phyloP scores from a whole-genome alignment of 2,113 vertebrate genomes.

The Hylia prasina region DNA sequence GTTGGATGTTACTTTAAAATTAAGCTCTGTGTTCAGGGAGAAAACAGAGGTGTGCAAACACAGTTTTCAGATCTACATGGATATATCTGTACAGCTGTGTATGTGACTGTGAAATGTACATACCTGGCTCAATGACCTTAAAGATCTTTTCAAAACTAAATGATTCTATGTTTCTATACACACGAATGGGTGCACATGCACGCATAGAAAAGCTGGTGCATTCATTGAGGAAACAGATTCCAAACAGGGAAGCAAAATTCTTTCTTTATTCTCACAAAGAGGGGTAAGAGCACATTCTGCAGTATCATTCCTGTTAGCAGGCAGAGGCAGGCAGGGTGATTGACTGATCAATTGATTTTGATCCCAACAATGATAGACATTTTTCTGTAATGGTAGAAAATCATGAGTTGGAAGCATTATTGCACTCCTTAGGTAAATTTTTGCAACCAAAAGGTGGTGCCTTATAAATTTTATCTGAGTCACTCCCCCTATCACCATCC shows the following conservation, averaged over 20 bases:
- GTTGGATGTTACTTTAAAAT: background rate
- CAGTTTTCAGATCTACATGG: background rate
- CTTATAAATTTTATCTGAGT: background rate
- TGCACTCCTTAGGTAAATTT: background rate
- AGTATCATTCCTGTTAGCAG: background rate
- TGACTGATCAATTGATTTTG: slow-evolving; percentile 26
- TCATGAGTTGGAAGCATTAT: background rate
- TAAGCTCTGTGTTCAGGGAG: background rate
- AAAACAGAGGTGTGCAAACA: background rate
- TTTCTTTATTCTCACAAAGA: background rate
- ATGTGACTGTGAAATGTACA: background rate
- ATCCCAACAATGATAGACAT: background rate
- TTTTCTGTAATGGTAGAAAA: background rate
- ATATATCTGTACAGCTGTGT: background rate
- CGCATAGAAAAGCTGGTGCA: background rate
- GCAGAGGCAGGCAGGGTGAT: background rate
- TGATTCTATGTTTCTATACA: background rate
- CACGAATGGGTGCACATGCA: background rate
- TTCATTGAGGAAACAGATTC: background rate
- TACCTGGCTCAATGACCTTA: background rate
- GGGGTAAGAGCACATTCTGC: background rate
- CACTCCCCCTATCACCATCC: background rate
- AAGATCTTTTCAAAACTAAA: background rate
- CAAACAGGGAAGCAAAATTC: background rate
- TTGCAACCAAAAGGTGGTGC: background rate